Percentiles rank a stretch among this genome's conserved stretches.
Conservation (phyloP, 1,140 invertebrate species). For the Pomacea maculata region DNA sequence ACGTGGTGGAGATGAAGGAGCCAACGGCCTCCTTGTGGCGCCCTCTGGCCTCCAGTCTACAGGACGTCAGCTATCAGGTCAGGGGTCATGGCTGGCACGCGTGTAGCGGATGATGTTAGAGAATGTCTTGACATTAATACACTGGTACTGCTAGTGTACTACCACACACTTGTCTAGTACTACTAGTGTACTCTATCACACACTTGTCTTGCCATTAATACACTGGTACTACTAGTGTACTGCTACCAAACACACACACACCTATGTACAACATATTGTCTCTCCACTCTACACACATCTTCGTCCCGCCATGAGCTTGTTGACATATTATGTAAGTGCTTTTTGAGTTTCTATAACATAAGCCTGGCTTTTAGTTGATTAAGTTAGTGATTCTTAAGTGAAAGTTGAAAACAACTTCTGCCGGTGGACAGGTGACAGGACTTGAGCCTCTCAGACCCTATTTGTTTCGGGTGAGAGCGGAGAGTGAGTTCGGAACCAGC, state of each 20-base stretch:
- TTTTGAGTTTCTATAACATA: too few relatives aligned
- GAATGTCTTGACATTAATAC: neutral
- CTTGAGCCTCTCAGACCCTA: constrained; percentile 69
- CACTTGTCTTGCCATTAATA: too few relatives aligned
- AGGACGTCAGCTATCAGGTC: constrained; percentile 43
- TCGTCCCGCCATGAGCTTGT: too few relatives aligned
- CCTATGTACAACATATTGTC: neutral
- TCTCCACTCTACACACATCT: neutral
- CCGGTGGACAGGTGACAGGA: constrained; percentile 28
- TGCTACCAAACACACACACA: neutral
- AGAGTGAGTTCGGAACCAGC: constrained; percentile 80
- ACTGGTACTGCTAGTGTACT: too few relatives aligned
- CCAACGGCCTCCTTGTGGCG: constrained; percentile 45
- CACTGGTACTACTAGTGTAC: too few relatives aligned
- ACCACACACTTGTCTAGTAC: too few relatives aligned
- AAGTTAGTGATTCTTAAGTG: too few relatives aligned
- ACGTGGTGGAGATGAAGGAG: constrained; percentile 55
- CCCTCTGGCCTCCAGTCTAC: constrained; percentile 35
- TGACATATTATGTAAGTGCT: too few relatives aligned
- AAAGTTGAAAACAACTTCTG: neutral
- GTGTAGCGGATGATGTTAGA: neutral
- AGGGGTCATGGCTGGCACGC: constrained; percentile 72
- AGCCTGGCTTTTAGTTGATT: too few relatives aligned
- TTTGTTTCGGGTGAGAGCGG: constrained; percentile 91
- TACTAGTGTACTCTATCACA: too few relatives aligned